Percentiles rank a stretch among this genome's conserved stretches.
Evolutionary conservation across 2,797 vertebrate species (phyloP).

Genomic region (Pogonophryne albipinna): DNA sequence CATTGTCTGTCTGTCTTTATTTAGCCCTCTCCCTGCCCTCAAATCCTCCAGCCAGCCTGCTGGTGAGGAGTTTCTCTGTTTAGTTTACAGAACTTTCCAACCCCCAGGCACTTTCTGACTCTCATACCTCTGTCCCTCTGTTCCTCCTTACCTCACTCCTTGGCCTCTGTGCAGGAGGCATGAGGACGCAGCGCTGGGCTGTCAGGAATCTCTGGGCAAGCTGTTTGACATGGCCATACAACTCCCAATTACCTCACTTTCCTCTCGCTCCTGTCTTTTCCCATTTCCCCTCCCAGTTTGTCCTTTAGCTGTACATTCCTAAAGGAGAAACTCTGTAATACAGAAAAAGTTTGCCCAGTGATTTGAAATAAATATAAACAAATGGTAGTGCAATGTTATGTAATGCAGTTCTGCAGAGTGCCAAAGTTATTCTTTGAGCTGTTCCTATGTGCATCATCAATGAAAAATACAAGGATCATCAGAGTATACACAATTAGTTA

Average conservation of each 20-base stretch:
- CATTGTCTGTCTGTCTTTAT: constrained; percentile 39
- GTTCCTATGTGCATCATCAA: background rate
- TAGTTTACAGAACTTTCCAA: constrained; percentile 84
- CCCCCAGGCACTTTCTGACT: constrained; percentile 79
- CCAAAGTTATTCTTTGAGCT: background rate
- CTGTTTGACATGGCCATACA: constrained; percentile 62
- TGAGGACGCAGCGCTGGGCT: constrained; percentile 56
- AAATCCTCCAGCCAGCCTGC: constrained; percentile 54
- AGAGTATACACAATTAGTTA: background rate
- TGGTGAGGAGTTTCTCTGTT: constrained; percentile 73
- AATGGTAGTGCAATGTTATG: background rate
- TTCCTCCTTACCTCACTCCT: constrained; percentile 64
- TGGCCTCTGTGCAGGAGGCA: constrained; percentile 58
- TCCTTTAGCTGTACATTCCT: constrained; percentile 25
- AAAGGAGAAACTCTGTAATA: constrained; percentile 17
- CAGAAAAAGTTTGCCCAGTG: background rate
- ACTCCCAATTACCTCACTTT: constrained; percentile 59
- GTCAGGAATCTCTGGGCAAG: constrained; percentile 63
- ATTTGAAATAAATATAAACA: constrained; percentile 10
- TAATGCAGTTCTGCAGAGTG: background rate
- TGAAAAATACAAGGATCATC: constrained; percentile 1
- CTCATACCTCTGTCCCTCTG: constrained; percentile 62
- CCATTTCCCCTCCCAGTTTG: constrained; percentile 30
- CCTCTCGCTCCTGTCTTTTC: constrained; percentile 37
- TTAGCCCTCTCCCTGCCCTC: constrained; percentile 36